Evolutionary conservation across 2,888 invertebrate species (phyloP), one percentile per base, ranked within the genome.

Genomic region (Ptilodon capucinus): DNA sequence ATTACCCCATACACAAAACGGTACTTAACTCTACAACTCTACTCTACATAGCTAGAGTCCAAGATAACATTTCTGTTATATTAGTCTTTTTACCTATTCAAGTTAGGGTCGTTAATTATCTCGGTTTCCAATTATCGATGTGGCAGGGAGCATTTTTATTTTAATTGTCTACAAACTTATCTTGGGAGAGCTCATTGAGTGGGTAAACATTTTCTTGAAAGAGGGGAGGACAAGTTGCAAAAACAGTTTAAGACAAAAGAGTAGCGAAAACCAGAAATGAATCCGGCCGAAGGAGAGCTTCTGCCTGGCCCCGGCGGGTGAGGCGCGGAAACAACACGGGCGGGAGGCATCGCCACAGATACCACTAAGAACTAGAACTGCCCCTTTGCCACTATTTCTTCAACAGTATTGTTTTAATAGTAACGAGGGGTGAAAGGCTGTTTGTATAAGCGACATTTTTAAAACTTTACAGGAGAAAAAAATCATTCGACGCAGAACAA

Each of bases 201-300:
- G 54, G 61, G 68, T 68, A 73, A 71, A 76, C 68, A 62, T 68
- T 71, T 64, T 68, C 73, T 71, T 66, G 49, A 49, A 46, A 68
- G 74, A 79, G 71, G 65, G 77, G 76, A 79, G 71, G 74, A 84
- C 79, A 84, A 86, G 80, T 85, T 79, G 74, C 79, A 75, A 80
- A 84, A 85, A 84, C 84, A 80, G 84, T 86, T 85, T 81, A 84
- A 87, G 87, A 86, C 84, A 87, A 88, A 88, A 88, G 87, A 86
- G 84, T 79, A 87, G 81, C 83, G 86, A 87, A 84, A 85, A 86
- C 83, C 85, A 87, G 87, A 85, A 88, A 86, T 87, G 88, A 88
- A 86, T 86, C 82, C 79, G 84, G 80, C 79, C 79, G 84, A 86
- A 83, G 82, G 71, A 69, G 76, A 60, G 72, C 66, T 77, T 71